Base-by-base conservation (phyloP, 2,888 invertebrate species). In the Polydesmus complanatus region DNA sequence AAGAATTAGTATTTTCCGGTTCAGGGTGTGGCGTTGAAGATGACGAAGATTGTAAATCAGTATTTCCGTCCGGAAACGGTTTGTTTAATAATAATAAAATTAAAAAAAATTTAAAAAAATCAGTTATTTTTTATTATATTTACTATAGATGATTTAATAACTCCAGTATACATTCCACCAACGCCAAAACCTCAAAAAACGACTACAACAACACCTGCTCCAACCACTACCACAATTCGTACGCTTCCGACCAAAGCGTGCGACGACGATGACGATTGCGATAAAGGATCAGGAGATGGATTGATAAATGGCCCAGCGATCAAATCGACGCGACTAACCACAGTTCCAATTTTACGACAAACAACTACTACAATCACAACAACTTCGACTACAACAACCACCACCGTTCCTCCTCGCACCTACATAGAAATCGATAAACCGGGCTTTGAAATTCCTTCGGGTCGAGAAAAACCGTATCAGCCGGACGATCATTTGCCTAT, bases 1-100 rank as follows among this genome's bases (percentile, higher is more conserved):
- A 94, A 73, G 94, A 94, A 74, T 78, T 94, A 64, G 88, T 94
- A 59, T 91, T 88, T 75, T 90, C 91, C 8, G 93, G 93, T 1
- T 90, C 91, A 2, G 92, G 91, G 0, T 93, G 93, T 70, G 82
- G 88, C 53, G 87, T 86, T 63, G 92, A 91, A 68, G 81, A 81
- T 69, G 93, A 94, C 72, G 93, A 92, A 69, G 92, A 92, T 67
- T 93, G 93, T 71, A 82, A 84, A 1, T 88, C 90, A 14, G 37
- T 37, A 14, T 37, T 37, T 37, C 78, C 87, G 37, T 86, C 86
- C 47, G 88, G 89, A 68, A 82, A 84, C 1, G 88, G 86, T 11
- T 86, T 88, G 27, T 52, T 52, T 59, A 59, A 53, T 19, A 59
- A 58, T 14, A 22, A 56, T 3, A 59, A 27, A 5, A 19, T 25